A percentile compares a stretch with the other conserved stretches of the same genome.
Evolutionary conservation across 2,888 invertebrate genomes (phyloP).

Genomic region (Chrysodeixis includens): DNA sequence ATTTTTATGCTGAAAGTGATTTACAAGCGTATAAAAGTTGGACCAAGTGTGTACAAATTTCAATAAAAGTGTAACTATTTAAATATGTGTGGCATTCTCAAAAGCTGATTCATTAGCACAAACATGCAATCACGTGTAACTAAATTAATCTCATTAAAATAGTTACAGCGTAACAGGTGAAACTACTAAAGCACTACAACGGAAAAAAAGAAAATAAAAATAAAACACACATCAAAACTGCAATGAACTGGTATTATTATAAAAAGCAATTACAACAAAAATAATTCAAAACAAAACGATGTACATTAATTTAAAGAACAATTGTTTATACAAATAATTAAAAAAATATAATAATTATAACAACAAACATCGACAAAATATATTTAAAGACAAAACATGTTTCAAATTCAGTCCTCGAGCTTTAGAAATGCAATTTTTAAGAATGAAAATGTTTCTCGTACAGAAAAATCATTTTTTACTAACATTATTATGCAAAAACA

Average conservation of each 20-base stretch:
- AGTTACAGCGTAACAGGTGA: slow-evolving; percentile 62
- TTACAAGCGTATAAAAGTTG: slow-evolving; percentile 22
- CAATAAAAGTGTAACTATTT: slow-evolving; percentile 16
- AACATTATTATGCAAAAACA: slow-evolving; percentile 86
- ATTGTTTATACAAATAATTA: slow-evolving; percentile 92
- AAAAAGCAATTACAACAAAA: slow-evolving; percentile 94
- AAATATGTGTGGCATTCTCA: slow-evolving; percentile 25
- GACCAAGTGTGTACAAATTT: slow-evolving; percentile 33
- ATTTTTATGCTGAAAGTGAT: slow-evolving; percentile 5
- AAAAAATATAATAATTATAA: slow-evolving; percentile 91
- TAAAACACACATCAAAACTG: slow-evolving; percentile 92
- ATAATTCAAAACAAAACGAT: slow-evolving; percentile 93
- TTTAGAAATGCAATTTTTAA: slow-evolving; percentile 88
- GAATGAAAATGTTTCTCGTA: slow-evolving; percentile 78
- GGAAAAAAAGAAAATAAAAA: slow-evolving; percentile 83
- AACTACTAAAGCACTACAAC: slow-evolving; percentile 78
- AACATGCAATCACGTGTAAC: slow-evolving; percentile 75
- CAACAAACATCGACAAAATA: slow-evolving; percentile 90
- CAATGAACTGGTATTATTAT: slow-evolving; percentile 93
- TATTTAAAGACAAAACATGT: slow-evolving; percentile 89
- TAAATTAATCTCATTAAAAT: slow-evolving; percentile 71
- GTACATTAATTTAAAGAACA: slow-evolving; percentile 94
- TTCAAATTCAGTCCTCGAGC: slow-evolving; percentile 87
- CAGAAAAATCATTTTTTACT: slow-evolving; percentile 78
- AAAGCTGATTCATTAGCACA: slow-evolving; percentile 78